Conservation (phyloP, 1,140 invertebrate genomes). For the Musca vetustissima region DNA sequence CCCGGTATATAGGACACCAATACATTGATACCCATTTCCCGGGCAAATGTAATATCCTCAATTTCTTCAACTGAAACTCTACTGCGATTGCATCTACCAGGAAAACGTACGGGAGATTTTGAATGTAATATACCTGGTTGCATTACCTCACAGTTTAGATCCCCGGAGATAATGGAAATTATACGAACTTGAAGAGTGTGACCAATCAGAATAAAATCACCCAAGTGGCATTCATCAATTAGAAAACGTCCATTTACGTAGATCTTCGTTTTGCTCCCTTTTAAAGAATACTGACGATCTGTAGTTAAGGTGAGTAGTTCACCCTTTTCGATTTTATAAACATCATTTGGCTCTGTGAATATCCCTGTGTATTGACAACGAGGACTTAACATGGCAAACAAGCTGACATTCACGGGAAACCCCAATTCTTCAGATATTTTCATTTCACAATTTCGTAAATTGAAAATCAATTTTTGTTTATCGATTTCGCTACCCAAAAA, state of each 20-base stretch:
- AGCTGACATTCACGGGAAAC: conserved; percentile 42
- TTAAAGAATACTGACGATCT: conserved; percentile 36
- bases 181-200: conserved; percentile 43
- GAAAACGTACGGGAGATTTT: conserved; percentile 44
- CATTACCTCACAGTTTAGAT: conserved; percentile 38
- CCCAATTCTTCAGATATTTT: conserved; percentile 38
- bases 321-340: conserved; percentile 26
- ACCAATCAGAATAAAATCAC: conserved; percentile 45
- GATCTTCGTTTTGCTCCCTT: conserved; percentile 27
- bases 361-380: conserved; percentile 43
- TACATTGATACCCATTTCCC: conserved; percentile 45
- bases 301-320: conserved; percentile 33
- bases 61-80: conserved; percentile 45
- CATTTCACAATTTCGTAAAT: conserved; percentile 42
- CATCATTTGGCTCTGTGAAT: background rate
- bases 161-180: conserved; percentile 3
- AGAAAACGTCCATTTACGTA: conserved; percentile 48
- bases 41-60: conserved; percentile 48
- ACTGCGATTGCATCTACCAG: conserved; percentile 34
- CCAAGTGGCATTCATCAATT: conserved; percentile 31
- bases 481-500: conserved; percentile 36
- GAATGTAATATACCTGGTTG: conserved; percentile 34
- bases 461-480: conserved; percentile 42
- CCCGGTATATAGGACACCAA: conserved; percentile 41
- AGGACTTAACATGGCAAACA: conserved; percentile 42